Conservation (phyloP, 2,888 invertebrate species). For the Frankliniella fusca region DNA sequence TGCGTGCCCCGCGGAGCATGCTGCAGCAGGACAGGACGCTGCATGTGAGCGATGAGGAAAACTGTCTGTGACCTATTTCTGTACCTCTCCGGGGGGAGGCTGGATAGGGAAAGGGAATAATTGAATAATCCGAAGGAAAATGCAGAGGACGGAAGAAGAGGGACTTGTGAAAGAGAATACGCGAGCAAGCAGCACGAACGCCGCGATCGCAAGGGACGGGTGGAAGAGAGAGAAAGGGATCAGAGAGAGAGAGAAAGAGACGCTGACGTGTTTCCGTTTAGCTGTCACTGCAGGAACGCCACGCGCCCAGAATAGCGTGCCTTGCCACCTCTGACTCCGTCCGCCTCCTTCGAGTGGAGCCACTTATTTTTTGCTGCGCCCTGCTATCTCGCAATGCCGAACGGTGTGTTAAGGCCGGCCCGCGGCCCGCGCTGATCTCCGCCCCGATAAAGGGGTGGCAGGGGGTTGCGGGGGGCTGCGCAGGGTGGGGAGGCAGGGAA, state of each 20-base stretch:
- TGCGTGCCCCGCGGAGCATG: too few relatives aligned
- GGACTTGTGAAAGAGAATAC: not conserved
- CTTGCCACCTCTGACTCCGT: not conserved
- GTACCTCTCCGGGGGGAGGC: not conserved
- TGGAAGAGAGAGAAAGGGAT: not conserved
- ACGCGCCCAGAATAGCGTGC: slow-evolving; percentile 3
- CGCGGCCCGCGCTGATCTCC: too few relatives aligned
- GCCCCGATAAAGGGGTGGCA: too few relatives aligned
- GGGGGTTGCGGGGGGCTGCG: too few relatives aligned
- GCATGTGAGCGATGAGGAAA: too few relatives aligned
- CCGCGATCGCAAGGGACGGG: not conserved
- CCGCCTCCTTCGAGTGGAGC: not conserved
- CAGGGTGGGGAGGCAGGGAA: too few relatives aligned
- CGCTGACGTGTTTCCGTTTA: slow-evolving; percentile 23
- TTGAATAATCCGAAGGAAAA: not conserved
- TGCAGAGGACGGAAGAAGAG: not conserved
- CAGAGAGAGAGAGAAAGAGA: not conserved
- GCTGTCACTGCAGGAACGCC: slow-evolving; percentile 9
- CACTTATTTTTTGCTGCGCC: slow-evolving; percentile 20
- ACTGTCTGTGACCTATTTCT: not conserved
- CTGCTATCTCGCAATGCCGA: not conserved
- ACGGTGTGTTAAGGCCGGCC: too few relatives aligned
- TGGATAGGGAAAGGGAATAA: not conserved
- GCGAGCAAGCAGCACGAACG: not conserved
- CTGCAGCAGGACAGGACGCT: too few relatives aligned